A percentile compares a stretch with the other conserved stretches of the same genome.
Evolutionary conservation across 2,888 invertebrate species (phyloP).

Genomic region (Nipponacmea schrenckii): DNA sequence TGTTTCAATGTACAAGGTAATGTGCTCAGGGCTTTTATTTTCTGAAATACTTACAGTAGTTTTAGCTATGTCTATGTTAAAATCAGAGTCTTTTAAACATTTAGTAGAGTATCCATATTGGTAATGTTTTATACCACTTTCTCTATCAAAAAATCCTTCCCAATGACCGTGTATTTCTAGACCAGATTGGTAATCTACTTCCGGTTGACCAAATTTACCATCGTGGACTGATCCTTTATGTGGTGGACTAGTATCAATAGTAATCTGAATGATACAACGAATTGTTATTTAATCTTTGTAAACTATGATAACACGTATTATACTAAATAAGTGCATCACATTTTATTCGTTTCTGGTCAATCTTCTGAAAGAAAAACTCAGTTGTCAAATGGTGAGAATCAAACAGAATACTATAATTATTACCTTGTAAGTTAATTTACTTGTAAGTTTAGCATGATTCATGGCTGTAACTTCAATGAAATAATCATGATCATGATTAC

Average conservation of each 20-base stretch:
- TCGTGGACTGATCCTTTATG: slow-evolving; percentile 45
- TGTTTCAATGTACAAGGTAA: too few species aligned
- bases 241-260: slow-evolving; percentile 49
- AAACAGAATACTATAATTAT: neutral
- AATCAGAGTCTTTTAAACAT: slow-evolving; percentile 24
- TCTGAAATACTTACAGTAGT: too few species aligned
- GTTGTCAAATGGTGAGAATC: neutral
- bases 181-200: slow-evolving; percentile 45
- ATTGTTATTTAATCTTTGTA: too few species aligned
- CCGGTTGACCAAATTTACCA: slow-evolving; percentile 36
- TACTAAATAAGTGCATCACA: neutral
- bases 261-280: slow-evolving; percentile 35
- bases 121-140: slow-evolving; percentile 48
- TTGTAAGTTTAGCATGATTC: slow-evolving; percentile 41
- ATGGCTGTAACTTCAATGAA: slow-evolving; percentile 39
- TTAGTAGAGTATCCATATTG: slow-evolving; percentile 35
- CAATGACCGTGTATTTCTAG: slow-evolving; percentile 38
- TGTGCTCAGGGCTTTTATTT: too few species aligned
- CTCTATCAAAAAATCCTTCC: slow-evolving; percentile 53
- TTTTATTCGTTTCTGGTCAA: too few species aligned
- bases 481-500: slow-evolving; percentile 47
- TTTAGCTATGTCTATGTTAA: too few species aligned
- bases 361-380: too few species aligned
- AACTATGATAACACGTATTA: too few species aligned
- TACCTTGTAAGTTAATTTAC: slow-evolving; percentile 36